Base-by-base conservation (phyloP, 2,797 vertebrate genomes). In the Discoglossus pictus region DNA sequence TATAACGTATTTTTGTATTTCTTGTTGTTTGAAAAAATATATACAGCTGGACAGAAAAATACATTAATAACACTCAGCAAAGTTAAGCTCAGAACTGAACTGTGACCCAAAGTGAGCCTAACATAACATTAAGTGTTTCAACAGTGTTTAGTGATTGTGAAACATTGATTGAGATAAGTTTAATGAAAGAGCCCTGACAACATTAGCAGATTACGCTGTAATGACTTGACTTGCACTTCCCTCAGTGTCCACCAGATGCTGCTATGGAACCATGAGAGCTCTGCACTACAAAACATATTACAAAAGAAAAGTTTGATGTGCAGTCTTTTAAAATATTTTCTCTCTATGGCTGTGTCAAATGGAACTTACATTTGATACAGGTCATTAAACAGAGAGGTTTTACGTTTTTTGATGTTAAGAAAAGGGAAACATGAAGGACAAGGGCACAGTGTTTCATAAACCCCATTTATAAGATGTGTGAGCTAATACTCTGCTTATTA, bases 311-410 rank as follows among this genome's bases (percentile, higher is more conserved):
- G 51, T 58, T 70, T 70, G 55, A 71, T 52, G 51, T 64, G 31
- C 60, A 70, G 35, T 44, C 63, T 48, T 54, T 63, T 7, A 15
- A 63, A 55, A 63, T 55, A 15, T 50, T 58, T 55, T 47, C 40
- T 46, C 36, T 51, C 42, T 50, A n/a, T 58, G 60, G 36, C 60
- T 40, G 35, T 71, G 60, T 59, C 60, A 64, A 52, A 71, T 64
- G 61, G 63, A 71, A 71, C 44, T 70, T 70, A 51, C 55, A 71
- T 64, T 71, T 71, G 60, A 64, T 50, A 58, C 68, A 64, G 53
- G 52, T 71, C 68, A 71, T 71, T 71, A 71, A 71, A 21, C 53
- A 59, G 43, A 56, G 36, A 70, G 53, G 61, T 50, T 63, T n/a
- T 71, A 64, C 43, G 58, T 58, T 71, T 64, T 71, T 44, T 48